These are phyloP conservation scores for Phaethon lepturus DNA, from an alignment of 2,113 vertebrate species.

Conservation along the genomic window DNA sequence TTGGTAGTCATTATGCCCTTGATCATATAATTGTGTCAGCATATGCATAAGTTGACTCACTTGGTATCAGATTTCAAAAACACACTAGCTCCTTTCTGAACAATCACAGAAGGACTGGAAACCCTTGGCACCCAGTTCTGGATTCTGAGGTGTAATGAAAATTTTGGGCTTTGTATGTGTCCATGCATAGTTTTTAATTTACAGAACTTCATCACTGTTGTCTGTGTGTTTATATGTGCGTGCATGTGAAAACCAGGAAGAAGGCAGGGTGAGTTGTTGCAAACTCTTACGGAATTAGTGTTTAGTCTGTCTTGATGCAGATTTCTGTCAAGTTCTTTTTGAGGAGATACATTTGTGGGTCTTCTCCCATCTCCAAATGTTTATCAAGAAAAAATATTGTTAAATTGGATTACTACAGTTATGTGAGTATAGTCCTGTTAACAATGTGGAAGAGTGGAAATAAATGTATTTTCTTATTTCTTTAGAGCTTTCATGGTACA, in stretches of 20 bases:
- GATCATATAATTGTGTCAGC: neutral
- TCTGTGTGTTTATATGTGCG: neutral
- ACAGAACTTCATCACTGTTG: neutral
- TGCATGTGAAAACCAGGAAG: neutral
- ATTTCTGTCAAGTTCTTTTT: neutral
- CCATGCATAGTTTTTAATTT: neutral
- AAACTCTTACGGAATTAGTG: fast-evolving
- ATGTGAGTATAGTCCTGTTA: too few species aligned
- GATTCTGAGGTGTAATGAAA: neutral
- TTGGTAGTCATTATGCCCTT: neutral
- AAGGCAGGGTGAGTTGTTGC: neutral
- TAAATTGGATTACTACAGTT: neutral
- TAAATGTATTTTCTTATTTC: neutral
- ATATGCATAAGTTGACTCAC: neutral
- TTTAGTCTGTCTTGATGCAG: neutral
- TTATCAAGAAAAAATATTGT: neutral
- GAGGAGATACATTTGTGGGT: fast-evolving
- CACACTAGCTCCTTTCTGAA: neutral
- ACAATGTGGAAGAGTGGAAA: neutral
- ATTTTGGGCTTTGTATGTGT: neutral
- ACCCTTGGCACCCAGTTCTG: neutral
- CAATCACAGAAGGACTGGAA: neutral
- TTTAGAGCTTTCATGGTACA: neutral
- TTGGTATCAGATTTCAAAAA: neutral
- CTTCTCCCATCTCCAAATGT: neutral